phyloP scores from a whole-genome alignment of 2,113 vertebrate genomes.

The Urocitellus parryii region DNA sequence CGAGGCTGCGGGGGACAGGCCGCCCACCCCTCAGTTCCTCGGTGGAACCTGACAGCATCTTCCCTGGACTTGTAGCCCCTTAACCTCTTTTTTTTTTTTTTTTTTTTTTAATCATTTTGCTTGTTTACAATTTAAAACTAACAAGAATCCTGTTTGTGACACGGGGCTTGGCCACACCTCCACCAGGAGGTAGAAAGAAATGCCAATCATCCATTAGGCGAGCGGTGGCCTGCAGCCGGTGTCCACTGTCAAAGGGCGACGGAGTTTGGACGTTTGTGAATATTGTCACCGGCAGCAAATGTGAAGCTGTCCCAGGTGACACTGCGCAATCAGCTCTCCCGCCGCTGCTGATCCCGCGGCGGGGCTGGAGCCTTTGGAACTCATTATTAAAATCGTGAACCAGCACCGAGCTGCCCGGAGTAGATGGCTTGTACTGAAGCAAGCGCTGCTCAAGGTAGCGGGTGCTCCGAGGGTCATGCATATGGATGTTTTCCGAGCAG shows the following conservation, averaged over 20 bases:
- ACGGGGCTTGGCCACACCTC: rapidly evolving
- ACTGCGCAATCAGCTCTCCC: background rate
- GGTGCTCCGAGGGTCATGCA: slow-evolving; percentile 52
- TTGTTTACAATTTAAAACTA: background rate
- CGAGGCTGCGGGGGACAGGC: background rate
- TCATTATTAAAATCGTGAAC: slow-evolving; percentile 44
- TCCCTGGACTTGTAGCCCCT: background rate
- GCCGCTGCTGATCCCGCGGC: background rate
- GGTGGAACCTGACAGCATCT: background rate
- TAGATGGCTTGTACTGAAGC: slow-evolving; percentile 60
- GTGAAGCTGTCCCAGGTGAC: background rate
- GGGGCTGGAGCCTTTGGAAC: slow-evolving; percentile 16
- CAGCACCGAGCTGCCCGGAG: slow-evolving; percentile 40
- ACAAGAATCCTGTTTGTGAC: too few relatives aligned
- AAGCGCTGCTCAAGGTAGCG: slow-evolving; percentile 44
- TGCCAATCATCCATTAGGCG: rapidly evolving
- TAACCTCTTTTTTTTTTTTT: background rate
- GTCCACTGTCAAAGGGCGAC: background rate
- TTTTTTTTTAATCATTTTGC: background rate
- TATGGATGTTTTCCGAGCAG: slow-evolving; percentile 48
- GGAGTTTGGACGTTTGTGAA: background rate
- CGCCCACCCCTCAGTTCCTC: too few relatives aligned
- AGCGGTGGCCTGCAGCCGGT: background rate
- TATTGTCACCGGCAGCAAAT: background rate
- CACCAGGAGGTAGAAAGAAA: background rate